phyloP scores from a whole-genome alignment of 2,888 invertebrate species.

The Bembecia ichneumoniformis region DNA sequence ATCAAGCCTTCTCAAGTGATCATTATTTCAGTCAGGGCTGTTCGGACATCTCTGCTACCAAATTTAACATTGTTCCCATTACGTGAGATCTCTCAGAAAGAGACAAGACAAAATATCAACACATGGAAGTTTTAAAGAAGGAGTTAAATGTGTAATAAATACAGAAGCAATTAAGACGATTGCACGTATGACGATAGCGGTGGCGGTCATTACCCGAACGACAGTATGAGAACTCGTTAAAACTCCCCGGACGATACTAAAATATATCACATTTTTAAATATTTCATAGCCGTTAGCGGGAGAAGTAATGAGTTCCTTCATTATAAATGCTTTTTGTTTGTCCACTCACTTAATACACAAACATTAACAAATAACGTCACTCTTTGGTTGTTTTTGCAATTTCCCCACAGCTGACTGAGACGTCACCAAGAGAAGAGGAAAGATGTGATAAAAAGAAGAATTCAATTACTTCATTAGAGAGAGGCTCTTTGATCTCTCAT shows the following conservation, averaged over 20 bases:
- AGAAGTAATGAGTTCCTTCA: neutral
- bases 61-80: too few relatives aligned
- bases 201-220: neutral
- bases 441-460: constrained; percentile 1
- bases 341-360: neutral
- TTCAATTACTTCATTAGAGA: constrained; percentile 12
- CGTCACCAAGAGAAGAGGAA: neutral
- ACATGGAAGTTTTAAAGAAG: too few relatives aligned
- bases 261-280: neutral
- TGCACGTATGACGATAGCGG: neutral
- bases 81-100: too few relatives aligned
- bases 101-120: too few relatives aligned
- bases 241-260: neutral
- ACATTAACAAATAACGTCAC: neutral
- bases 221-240: neutral
- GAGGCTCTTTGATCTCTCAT: constrained; percentile 12
- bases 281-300: neutral
- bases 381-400: neutral
- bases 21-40: too few relatives aligned
- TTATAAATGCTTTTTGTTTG: neutral
- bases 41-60: too few relatives aligned
- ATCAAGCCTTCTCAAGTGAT: too few relatives aligned
- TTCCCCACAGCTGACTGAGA: neutral
- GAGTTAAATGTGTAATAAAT: neutral
- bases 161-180: neutral